Conservation (phyloP, 2,888 invertebrate species). For the Apantesis nais region DNA sequence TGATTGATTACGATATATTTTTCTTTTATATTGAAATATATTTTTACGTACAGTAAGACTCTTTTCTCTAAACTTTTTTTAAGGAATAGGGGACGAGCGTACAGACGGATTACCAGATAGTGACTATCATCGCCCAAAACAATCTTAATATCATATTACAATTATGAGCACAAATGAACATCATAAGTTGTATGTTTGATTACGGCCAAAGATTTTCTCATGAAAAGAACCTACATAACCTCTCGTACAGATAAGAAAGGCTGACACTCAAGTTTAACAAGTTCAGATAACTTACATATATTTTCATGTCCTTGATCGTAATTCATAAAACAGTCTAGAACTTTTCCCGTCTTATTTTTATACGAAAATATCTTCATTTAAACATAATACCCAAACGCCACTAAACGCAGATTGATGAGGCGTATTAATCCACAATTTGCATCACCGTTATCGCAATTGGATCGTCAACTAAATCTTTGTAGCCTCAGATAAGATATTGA, state of each 20-base stretch:
- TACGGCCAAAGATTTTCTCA: not conserved
- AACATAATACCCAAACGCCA: constrained; percentile 22
- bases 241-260: not conserved
- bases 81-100: too few species aligned
- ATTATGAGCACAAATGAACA: not conserved
- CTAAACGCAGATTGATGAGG: constrained; percentile 40
- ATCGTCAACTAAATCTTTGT: constrained; percentile 51
- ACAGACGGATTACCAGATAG: too few species aligned
- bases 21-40: too few species aligned
- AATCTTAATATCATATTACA: not conserved
- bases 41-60: too few species aligned
- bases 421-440: constrained; percentile 48
- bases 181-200: not conserved
- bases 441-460: constrained; percentile 45
- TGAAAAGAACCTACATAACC: not conserved
- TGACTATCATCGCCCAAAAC: too few species aligned
- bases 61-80: too few species aligned
- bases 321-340: not conserved
- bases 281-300: not conserved
- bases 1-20: too few species aligned
- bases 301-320: not conserved
- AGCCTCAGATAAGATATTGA: constrained; percentile 66
- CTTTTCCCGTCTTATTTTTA: not conserved
- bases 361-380: constrained; percentile 4
- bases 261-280: not conserved